Evolutionary conservation across 2,113 vertebrate species (phyloP).

Genomic region (Callospermophilus lateralis): DNA sequence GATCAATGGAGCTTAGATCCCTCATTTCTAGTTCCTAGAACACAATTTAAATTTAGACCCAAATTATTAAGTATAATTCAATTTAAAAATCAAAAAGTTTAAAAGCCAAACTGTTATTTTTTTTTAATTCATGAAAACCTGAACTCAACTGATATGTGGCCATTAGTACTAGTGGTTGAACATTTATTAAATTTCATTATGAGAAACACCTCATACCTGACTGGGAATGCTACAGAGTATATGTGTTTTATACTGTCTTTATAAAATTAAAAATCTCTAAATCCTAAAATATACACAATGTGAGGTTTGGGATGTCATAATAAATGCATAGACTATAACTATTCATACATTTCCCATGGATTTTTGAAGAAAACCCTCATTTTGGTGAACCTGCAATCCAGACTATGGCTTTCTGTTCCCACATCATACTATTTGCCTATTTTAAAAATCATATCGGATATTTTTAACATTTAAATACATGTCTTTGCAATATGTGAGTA

Average conservation of each 20-base stretch:
- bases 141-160: background rate
- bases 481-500: background rate
- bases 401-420: background rate
- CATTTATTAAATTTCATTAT: background rate
- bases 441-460: background rate
- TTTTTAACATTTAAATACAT: background rate
- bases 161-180: background rate
- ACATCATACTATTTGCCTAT: background rate
- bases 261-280: background rate
- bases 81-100: background rate
- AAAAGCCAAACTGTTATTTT: background rate
- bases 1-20: background rate
- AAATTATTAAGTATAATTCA: background rate
- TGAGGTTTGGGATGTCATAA: background rate
- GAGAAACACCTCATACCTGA: background rate
- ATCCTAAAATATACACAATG: background rate
- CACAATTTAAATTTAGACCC: background rate
- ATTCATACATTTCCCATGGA: background rate
- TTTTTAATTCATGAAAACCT: background rate
- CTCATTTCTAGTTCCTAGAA: background rate
- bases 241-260: background rate
- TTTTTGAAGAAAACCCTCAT: background rate
- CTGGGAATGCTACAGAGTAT: background rate
- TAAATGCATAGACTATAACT: background rate
- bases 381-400: background rate